A percentile compares a stretch with the other conserved stretches of the same genome.
These are phyloP conservation scores for Athalia circularis DNA, from an alignment of 2,888 invertebrate species.

Conservation along the genomic window DNA sequence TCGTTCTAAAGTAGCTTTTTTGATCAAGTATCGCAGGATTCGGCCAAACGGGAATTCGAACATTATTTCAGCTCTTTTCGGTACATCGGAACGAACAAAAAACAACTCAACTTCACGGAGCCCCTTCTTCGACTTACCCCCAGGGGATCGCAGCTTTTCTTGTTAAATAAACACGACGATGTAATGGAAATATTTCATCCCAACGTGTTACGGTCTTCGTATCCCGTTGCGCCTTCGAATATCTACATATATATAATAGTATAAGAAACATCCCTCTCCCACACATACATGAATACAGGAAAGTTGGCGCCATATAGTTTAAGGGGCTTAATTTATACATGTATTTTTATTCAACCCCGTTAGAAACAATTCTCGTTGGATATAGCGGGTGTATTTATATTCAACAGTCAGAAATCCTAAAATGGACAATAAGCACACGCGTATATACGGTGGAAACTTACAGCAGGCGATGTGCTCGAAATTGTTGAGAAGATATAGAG, in stretches of 20 bases:
- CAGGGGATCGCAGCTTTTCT: slow-evolving; percentile 33
- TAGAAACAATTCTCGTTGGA: background rate
- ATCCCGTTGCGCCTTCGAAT: slow-evolving; percentile 21
- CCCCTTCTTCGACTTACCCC: background rate
- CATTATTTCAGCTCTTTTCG: slow-evolving; percentile 1
- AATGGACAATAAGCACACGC: background rate
- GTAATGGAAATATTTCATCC: slow-evolving; percentile 32
- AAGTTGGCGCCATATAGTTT: slow-evolving; percentile 9
- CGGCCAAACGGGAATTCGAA: slow-evolving; percentile 7
- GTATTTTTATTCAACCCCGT: background rate
- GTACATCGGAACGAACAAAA: background rate
- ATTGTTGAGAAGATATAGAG: slow-evolving; percentile 24
- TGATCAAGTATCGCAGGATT: slow-evolving; percentile 11
- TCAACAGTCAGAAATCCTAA: background rate
- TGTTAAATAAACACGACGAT: slow-evolving; percentile 30
- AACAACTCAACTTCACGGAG: slow-evolving; percentile 1
- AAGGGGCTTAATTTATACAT: background rate
- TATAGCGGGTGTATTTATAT: background rate
- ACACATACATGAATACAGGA: background rate
- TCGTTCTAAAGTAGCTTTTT: slow-evolving; percentile 15
- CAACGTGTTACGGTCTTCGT: slow-evolving; percentile 28
- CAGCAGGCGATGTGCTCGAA: slow-evolving; percentile 6
- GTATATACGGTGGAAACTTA: slow-evolving; percentile 13
- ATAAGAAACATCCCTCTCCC: background rate
- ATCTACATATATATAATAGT: background rate